phyloP scores from a whole-genome alignment of 2,888 invertebrate species.

The Azorinus chamasolen region DNA sequence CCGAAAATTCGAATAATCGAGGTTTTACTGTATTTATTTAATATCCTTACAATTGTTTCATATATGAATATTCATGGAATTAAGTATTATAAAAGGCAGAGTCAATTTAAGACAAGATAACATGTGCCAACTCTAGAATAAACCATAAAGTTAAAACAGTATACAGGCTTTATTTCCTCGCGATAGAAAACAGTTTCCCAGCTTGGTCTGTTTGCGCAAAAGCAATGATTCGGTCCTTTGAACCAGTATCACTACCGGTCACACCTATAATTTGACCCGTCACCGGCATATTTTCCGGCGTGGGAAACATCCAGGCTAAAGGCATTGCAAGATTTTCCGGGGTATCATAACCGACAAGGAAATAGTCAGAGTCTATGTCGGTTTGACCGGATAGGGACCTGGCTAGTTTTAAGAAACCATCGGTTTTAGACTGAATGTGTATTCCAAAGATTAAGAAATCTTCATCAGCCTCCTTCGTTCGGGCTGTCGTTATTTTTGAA shows the following conservation, averaged over 20 bases:
- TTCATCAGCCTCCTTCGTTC: conserved; percentile 31
- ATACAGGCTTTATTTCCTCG: neutral
- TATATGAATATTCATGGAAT: no score
- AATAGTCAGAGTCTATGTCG: conserved; percentile 13
- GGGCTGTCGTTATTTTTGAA: conserved; percentile 38
- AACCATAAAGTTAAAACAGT: no score
- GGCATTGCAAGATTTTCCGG: conserved; percentile 36
- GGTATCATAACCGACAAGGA: conserved; percentile 48
- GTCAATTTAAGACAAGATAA: no score
- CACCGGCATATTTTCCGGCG: conserved; percentile 53
- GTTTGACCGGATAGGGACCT: neutral
- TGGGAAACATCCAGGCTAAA: conserved; percentile 61
- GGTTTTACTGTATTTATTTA: no score
- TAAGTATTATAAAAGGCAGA: no score
- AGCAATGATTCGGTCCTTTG: conserved; percentile 35
- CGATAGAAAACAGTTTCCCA: conserved; percentile 44
- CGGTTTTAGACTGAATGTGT: conserved; percentile 14
- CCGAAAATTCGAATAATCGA: no score
- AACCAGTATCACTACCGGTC: conserved; percentile 1
- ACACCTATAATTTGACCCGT: conserved; percentile 65
- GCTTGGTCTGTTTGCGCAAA: conserved; percentile 47
- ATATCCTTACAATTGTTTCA: no score
- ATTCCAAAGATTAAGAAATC: conserved; percentile 55
- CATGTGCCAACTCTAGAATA: no score
- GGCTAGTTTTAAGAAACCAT: conserved; percentile 21